Evolutionary conservation across 2,113 vertebrate genomes (phyloP).

Genomic region (Rhea pennata): DNA sequence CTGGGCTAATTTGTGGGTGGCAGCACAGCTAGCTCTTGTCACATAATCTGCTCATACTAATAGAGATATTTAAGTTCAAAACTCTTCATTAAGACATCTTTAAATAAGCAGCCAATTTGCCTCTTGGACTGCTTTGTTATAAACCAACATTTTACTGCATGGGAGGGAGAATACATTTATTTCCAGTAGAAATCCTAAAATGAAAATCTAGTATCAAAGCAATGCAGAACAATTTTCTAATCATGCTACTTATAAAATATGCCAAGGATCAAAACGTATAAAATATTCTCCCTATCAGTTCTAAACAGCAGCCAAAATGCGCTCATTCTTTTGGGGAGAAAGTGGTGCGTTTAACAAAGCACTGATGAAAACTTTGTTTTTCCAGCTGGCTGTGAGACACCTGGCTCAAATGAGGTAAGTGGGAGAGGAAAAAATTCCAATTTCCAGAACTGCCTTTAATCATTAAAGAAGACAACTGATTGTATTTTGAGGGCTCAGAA

Average conservation of each 20-base stretch:
- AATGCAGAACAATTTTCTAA: not conserved
- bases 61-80: not conserved
- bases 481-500: not conserved
- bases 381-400: conserved; percentile 51
- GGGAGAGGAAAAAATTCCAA: not conserved
- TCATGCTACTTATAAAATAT: not conserved
- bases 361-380: conserved; percentile 7
- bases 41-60: not conserved
- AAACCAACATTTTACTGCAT: conserved; percentile 11
- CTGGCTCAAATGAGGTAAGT: conserved; percentile 20
- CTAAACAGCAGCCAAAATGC: conserved; percentile 3
- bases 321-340: not conserved
- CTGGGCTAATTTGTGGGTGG: not conserved
- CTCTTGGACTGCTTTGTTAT: not conserved
- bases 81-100: conserved; percentile 3
- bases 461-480: not conserved
- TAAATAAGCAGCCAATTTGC: conserved; percentile 12
- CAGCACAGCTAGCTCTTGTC: not conserved
- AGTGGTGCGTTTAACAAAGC: not conserved
- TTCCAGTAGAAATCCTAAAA: not conserved
- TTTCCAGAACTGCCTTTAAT: conserved; percentile 23
- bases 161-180: not conserved
- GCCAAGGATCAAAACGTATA: conserved; percentile 28
- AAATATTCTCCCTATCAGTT: conserved; percentile 10
- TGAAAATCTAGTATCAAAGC: conserved; percentile 34